Base-by-base conservation (phyloP, 1,140 invertebrate genomes). In the Rhysida immarginata region DNA sequence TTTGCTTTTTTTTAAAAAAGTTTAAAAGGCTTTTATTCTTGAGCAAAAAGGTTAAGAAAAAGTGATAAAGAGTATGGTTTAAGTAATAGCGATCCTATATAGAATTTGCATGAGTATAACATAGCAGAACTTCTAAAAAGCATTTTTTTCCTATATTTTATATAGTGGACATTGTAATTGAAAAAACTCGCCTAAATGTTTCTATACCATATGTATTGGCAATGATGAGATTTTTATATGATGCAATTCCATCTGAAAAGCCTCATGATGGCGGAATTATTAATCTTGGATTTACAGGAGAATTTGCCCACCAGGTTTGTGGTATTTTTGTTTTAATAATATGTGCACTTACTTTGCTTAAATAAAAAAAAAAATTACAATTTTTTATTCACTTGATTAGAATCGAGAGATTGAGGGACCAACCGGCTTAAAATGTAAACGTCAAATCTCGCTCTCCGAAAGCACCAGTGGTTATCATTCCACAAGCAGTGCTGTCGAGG, bases 201-300 rank as follows among this genome's bases (percentile, higher is more conserved):
- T 81, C 82, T 1, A 75, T 85, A 24, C 78, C 83, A 16, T 85
- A 86, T 69, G 68, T 83, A 13, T 71, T 83, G 58, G 77, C 80
- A 41, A 63, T 87, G 23, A 75, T 76, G 0, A 70, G 79, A 21
- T 85, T 84, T 62, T 68, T 85, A 53, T 64, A 82, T 2, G 81
- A 83, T 57, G 79, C 79, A 5, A 66, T 84, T 59, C 81, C 81
- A 5, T 74, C 72, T 60, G 70, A 75, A 43, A 59, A 61, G 20
- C 65, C 72, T 54, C 63, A 74, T 53, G 81, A 83, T 16, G 75
- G 77, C 45, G 81, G 81, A 2, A 73, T 83, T 24, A 68, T 83
- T 20, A 83, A 83, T 63, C 77, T 79, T 58, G 81, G 79, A 0
- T 83, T 83, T 57, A 48, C 42, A 8, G 44, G 42, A 26, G 54